Conservation (phyloP, 1,140 invertebrate genomes). For the Paraescarpia echinospica region DNA sequence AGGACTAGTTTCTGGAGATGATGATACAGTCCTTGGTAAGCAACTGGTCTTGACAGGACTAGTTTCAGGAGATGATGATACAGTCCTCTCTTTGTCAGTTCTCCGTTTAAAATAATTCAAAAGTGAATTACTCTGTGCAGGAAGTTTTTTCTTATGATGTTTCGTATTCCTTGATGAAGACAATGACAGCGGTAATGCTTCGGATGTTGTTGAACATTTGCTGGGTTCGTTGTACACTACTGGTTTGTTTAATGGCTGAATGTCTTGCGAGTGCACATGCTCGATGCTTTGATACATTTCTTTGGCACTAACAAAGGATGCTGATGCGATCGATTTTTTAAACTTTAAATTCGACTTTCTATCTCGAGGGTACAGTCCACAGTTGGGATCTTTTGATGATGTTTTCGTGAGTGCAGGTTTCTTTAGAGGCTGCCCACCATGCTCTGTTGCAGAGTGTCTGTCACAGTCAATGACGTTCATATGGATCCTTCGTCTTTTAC, state of each 20-base stretch:
- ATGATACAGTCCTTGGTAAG: not conserved
- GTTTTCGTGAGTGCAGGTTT: conserved; percentile 14
- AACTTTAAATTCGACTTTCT: not conserved
- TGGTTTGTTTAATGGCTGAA: not conserved
- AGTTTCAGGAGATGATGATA: conserved; percentile 1
- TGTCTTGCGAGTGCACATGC: not conserved
- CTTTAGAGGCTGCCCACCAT: conserved; percentile 20
- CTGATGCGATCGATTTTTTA: not conserved
- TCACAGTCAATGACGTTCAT: conserved; percentile 29
- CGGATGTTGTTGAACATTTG: not conserved
- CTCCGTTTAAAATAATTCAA: not conserved
- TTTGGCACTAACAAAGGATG: conserved; percentile 5
- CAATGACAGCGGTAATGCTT: not conserved
- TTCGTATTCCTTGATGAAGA: conserved; percentile 3
- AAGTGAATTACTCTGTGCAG: conserved; percentile 3
- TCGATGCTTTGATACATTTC: not conserved
- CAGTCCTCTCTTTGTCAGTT: not conserved
- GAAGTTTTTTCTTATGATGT: not conserved
- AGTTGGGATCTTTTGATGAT: conserved; percentile 31
- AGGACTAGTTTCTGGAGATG: conserved; percentile 15
- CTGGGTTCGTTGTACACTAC: not conserved
- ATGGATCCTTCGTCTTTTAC: conserved; percentile 28
- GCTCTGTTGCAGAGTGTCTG: conserved; percentile 19
- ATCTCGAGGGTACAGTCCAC: conserved; percentile 33
- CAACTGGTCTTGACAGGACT: not conserved